Percentiles rank a stretch among this genome's conserved stretches.
Evolutionary conservation across 2,113 vertebrate species (phyloP).

Genomic region (Clarias batrachus): DNA sequence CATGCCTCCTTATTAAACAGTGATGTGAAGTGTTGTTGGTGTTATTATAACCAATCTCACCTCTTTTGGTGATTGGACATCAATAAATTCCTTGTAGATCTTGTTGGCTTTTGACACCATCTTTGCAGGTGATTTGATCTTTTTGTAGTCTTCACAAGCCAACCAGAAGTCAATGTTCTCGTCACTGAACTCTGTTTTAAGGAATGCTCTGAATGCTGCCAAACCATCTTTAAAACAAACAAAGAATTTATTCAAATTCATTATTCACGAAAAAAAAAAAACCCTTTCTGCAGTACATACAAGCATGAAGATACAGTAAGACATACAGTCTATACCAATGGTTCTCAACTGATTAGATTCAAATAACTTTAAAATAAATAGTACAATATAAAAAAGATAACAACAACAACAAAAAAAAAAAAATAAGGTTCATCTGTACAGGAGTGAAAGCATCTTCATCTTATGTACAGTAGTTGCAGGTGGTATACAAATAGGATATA

Average conservation of each 20-base stretch:
- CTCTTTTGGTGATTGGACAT: conserved; percentile 87
- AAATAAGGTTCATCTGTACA: too few relatives aligned
- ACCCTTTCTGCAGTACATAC: not conserved
- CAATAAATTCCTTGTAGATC: conserved; percentile 91
- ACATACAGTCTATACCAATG: too few relatives aligned
- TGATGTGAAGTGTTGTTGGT: not conserved
- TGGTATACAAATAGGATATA: too few relatives aligned
- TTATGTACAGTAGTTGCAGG: too few relatives aligned
- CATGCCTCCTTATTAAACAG: not conserved
- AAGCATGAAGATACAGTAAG: too few relatives aligned
- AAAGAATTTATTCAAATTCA: not conserved
- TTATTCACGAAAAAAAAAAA: too few relatives aligned
- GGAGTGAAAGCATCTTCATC: too few relatives aligned
- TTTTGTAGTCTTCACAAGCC: conserved; percentile 94
- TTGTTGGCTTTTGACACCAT: conserved; percentile 83
- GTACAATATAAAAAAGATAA: too few relatives aligned
- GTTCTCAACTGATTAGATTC: too few relatives aligned
- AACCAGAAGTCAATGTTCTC: conserved; percentile 98
- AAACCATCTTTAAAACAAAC: conserved; percentile 77
- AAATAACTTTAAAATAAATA: too few relatives aligned
- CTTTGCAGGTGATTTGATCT: conserved; percentile 81
- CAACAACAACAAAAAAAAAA: too few relatives aligned
- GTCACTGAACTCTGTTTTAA: conserved; percentile 91
- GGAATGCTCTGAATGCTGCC: conserved; percentile 84
- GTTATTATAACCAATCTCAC: conserved; percentile 47